Evolutionary conservation across 2,888 invertebrate genomes (phyloP).

Genomic region (Acanthopleura granulata): DNA sequence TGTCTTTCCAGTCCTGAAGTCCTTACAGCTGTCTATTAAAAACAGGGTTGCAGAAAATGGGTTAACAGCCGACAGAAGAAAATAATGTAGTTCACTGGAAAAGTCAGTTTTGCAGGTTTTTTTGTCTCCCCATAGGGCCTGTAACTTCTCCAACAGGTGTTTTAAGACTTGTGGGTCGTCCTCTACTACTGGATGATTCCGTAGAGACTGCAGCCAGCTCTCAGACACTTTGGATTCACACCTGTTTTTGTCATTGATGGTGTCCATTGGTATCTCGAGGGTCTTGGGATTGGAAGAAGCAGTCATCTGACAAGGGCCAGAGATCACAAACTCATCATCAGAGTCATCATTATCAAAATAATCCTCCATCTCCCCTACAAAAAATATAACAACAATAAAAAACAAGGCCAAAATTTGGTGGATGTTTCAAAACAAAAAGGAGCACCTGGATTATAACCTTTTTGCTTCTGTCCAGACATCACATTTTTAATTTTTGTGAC

Average conservation of each 20-base stretch:
- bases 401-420: too few species aligned
- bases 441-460: too few species aligned
- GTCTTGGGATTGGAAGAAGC: too few species aligned
- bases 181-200: constrained; percentile 9
- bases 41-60: constrained; percentile 37
- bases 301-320: neutral
- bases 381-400: too few species aligned
- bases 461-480: too few species aligned
- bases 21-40: constrained; percentile 37
- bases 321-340: neutral
- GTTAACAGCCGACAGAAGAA: constrained; percentile 34
- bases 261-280: neutral
- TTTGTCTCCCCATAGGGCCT: constrained; percentile 41
- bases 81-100: constrained; percentile 29
- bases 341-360: neutral
- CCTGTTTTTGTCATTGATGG: neutral
- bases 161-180: constrained; percentile 35
- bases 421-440: too few species aligned
- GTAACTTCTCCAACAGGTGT: constrained; percentile 29
- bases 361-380: too few species aligned
- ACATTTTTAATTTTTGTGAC: too few species aligned
- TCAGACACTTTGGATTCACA: neutral
- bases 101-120: constrained; percentile 30
- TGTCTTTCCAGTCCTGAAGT: constrained; percentile 24
- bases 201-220: neutral